phyloP scores from a whole-genome alignment of 2,888 invertebrate genomes.

The Dasysyrphus albostriatus region DNA sequence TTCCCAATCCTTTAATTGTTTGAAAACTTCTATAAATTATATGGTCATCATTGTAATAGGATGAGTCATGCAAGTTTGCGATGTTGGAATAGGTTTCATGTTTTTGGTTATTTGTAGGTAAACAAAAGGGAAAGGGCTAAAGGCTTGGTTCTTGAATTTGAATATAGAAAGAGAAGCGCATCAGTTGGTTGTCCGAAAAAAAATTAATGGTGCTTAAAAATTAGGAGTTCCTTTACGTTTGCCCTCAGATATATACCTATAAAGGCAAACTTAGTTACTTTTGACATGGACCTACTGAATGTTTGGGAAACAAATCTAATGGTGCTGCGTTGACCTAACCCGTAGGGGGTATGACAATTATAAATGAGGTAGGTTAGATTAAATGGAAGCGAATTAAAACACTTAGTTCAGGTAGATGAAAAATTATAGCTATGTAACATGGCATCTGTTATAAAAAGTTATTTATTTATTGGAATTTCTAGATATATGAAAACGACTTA shows the following conservation, averaged over 20 bases:
- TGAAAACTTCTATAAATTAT: slow-evolving; percentile 34
- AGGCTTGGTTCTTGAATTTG: slow-evolving; percentile 41
- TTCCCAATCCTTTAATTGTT: slow-evolving; percentile 60
- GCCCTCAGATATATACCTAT: background rate
- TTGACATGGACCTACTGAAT: background rate
- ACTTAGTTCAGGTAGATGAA: too few relatives aligned
- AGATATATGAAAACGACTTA: slow-evolving; percentile 76
- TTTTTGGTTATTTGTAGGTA: slow-evolving; percentile 21
- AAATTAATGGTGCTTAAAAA: slow-evolving; percentile 23
- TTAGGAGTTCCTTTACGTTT: slow-evolving; percentile 47
- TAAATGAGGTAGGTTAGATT: slow-evolving; percentile 12
- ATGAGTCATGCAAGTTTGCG: slow-evolving; percentile 61
- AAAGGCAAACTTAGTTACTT: slow-evolving; percentile 38
- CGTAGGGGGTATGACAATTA: slow-evolving; percentile 16
- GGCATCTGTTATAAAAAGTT: too few relatives aligned
- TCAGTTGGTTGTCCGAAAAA: background rate
- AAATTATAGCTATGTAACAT: too few relatives aligned
- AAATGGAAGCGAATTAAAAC: background rate
- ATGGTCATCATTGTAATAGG: background rate
- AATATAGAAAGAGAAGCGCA: background rate
- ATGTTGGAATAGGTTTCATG: slow-evolving; percentile 19
- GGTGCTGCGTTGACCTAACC: slow-evolving; percentile 13
- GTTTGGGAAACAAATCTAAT: slow-evolving; percentile 23
- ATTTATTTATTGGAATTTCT: too few relatives aligned
- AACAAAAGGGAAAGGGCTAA: background rate